Base-by-base conservation (phyloP, 1,140 invertebrate genomes). In the Drosophila virilis region DNA sequence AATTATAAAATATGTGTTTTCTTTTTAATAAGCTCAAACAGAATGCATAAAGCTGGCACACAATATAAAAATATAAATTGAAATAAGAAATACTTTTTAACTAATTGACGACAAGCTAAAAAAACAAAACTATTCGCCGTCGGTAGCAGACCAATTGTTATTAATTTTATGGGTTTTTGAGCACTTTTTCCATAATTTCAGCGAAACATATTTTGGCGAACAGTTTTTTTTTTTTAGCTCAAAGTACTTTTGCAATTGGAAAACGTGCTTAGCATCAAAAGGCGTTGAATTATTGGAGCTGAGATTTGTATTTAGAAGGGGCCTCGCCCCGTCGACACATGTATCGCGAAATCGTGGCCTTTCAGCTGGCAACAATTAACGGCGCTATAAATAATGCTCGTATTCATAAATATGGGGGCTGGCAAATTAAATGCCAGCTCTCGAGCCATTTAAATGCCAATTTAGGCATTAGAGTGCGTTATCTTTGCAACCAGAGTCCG, bases 401-500 rank as follows among this genome's bases (percentile, higher is more conserved):
- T 67, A 46, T 61, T 69, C 54, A 58, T 35, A 62, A 66, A 52
- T 68, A 45, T 43, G 40, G 50, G 59, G 38, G 28, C 13, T 40
- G 59, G 45, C 55, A 68, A 73, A 68, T 73, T 73, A 73, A 73
- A 51, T 46, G 70, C 35, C 64, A 60, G 58, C 65, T 69, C 66
- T 62, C 35, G 15, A 43, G 68, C 38, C 72, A 66, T 70, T 48
- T 74, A 54, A 61, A 74, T 65, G 46, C 28, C 75, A 74, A 77
- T 77, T 74, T 69, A 64, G 52, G 42, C 65, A 69, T 48, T 51
- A 67, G 32, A 71, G 72, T 75, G 60, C 65, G 61, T 78, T 82
- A 82, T 82, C 78, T 37, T 46, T 46, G 45, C 40, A 51, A 46
- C 60, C 40, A 54, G 50, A 12, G 37, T 17, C 50, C 40, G 33